phyloP scores from a whole-genome alignment of 2,797 vertebrate genomes.

The Bryconaethiops microstoma region DNA sequence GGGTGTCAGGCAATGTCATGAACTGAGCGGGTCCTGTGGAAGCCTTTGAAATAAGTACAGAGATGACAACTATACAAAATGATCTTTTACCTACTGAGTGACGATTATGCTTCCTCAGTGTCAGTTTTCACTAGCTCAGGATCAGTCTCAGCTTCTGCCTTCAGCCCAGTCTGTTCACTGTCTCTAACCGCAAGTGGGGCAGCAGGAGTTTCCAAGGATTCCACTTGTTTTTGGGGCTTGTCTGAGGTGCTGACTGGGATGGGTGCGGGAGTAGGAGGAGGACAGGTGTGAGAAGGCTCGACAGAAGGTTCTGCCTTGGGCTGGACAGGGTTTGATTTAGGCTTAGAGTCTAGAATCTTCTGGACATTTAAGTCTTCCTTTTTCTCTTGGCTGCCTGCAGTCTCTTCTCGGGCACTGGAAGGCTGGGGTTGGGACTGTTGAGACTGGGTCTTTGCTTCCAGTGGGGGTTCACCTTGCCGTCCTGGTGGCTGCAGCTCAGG shows the following conservation, averaged over 20 bases:
- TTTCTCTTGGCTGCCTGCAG: slow-evolving; percentile 77
- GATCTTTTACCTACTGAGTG: slow-evolving; percentile 99
- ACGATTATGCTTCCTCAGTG: slow-evolving; percentile 99
- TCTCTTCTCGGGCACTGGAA: slow-evolving; percentile 83
- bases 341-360: slow-evolving; percentile 80
- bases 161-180: slow-evolving; percentile 92
- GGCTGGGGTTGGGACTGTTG: slow-evolving; percentile 56
- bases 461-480: slow-evolving; percentile 39
- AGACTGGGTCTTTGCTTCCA: slow-evolving; percentile 39
- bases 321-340: slow-evolving; percentile 63
- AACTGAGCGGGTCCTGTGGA: slow-evolving; percentile 87
- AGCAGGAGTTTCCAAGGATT: slow-evolving; percentile 66
- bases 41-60: slow-evolving; percentile 94
- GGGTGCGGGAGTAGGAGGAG: slow-evolving; percentile 39
- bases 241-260: slow-evolving; percentile 22
- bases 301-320: slow-evolving; percentile 59
- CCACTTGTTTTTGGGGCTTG: slow-evolving; percentile 56
- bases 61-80: slow-evolving; percentile 99
- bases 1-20: slow-evolving; percentile 87
- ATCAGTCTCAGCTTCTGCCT: slow-evolving; percentile 95
- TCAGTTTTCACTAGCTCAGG: slow-evolving; percentile 99
- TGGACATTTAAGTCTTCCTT: slow-evolving; percentile 84
- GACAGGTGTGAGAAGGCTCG: slow-evolving; percentile 45
- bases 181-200: slow-evolving; percentile 86
- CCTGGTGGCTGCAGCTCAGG: slow-evolving; percentile 28